Base-by-base conservation (phyloP, 2,113 vertebrate genomes). In the Scalopus aquaticus region DNA sequence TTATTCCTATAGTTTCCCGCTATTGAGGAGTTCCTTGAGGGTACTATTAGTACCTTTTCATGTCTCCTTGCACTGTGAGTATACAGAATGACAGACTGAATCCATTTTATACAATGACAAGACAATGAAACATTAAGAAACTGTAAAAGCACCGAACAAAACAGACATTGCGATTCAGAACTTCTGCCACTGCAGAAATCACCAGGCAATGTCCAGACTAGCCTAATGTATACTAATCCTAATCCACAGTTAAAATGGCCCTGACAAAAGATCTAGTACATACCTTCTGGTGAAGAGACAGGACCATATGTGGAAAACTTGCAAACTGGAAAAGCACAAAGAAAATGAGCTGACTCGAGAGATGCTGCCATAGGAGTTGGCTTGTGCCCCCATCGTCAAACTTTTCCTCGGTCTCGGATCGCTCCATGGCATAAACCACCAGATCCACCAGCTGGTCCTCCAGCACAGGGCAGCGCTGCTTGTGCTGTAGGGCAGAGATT, bases 271-370 rank as follows among this genome's bases (percentile, higher is more conserved):
- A 26, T 11, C 1, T 26, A 49, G 51, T 22, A 97, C 97, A 90
- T 97, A 99, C 99, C 99, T 99, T 99, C 97, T 99, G 99, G 97
- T 99, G 99, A 69, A 99, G 98, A 1, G 99, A 99, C 76, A 99
- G 99, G 94, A 99, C 99, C 99, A 99, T 99, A 97, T 99, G 99
- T 44, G 99, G 99, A 97, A 99, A 99, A 98, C 99, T 99, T 80
- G 99, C 99, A 96, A 99, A 99, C 98, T 99, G 99, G 98, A 99
- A 99, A 97, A 99, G 98, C 97, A 99, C 99, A 98, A 99, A 99
- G 99, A 99, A 99, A 99, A 99, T 99, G 98, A 99, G 99, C 98
- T 99, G 99, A 94, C 99, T 99, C 89, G 99, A 99, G 83, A 99
- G 99, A 98, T 99, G 99, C 98, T 99, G 99, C 99, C 99, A 99